phyloP scores from a whole-genome alignment of 2,113 vertebrate genomes.

The Corythornis cristatus region DNA sequence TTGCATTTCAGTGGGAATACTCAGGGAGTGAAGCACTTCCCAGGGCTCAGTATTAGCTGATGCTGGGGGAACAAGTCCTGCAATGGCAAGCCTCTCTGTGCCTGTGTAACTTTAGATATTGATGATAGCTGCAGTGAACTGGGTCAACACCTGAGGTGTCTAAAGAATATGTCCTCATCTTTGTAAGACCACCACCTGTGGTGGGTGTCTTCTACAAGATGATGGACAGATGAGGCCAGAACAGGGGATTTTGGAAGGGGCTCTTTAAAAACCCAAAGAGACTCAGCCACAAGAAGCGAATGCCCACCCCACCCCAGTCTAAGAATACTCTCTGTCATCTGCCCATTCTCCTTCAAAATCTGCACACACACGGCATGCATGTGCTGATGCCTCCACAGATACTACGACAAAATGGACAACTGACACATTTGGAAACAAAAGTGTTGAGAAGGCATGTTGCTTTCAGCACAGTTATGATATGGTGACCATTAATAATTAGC shows the following conservation, averaged over 20 bases:
- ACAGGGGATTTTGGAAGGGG: neutral
- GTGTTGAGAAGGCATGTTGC: neutral
- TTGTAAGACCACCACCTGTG: accelerated
- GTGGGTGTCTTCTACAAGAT: neutral
- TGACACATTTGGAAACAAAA: constrained; percentile 66
- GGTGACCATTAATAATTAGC: constrained; percentile 18
- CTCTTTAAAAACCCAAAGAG: neutral
- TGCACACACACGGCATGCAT: neutral
- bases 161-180: neutral
- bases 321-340: neutral
- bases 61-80: neutral
- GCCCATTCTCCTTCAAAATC: neutral
- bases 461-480: constrained; percentile 16
- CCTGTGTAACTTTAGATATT: accelerated
- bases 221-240: neutral
- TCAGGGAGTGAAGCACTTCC: neutral
- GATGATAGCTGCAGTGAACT: neutral
- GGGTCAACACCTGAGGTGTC: neutral
- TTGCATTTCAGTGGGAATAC: neutral
- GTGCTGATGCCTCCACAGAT: neutral
- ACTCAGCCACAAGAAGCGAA: constrained; percentile 8
- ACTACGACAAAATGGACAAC: constrained; percentile 34
- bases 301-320: neutral
- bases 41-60: accelerated
- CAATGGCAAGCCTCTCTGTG: neutral